Evolutionary conservation across 2,797 vertebrate species (phyloP), one percentile per base, ranked within the genome.

Genomic region (Parauchenoglanis punctatus): DNA sequence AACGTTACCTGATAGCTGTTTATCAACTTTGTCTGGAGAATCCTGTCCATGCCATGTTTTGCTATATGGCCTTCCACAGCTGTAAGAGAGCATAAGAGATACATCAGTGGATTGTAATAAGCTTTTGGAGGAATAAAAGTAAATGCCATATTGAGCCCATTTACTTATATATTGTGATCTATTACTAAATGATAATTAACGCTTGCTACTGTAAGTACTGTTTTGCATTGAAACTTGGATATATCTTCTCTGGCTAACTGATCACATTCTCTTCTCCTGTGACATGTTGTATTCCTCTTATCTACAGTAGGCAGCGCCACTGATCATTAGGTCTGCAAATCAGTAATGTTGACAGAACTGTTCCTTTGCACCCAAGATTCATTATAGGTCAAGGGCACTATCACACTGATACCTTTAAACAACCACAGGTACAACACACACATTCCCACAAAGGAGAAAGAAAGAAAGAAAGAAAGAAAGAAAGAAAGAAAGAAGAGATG

Each of bases 31-130:
- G 78, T 97, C 96, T 91, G 96, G 87, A 11, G 95, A 94, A 46
- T 95, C 96, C 23, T 97, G 97, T 0, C 92, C 94, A 54, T 96
- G 93, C 91, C 93, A 96, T 91, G 93, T 92, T 94, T 94, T 97
- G 92, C 95, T 96, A 93, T 97, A 98, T 0, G 97, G 96, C 91
- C 97, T 95, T 92, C 98, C 98, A 91, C 98, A 99, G 93, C 98
- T 99, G 68, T 15, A 87, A 75, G 12, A 83, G 31, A 85, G 31
- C 68, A 82, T 6, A 84, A 2, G 1, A 31, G 10, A 63, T 17
- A 25, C 10, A 44, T 35, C 0, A 4, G 23, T 49, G 80, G 80
- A 44, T 17, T 28, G 15, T 52, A 31, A 12, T 0, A 54, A 7
- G 11, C 6, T 44, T 61, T 18, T 31, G 7, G 31, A 40, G 31